Evolutionary conservation across 2,797 vertebrate genomes (phyloP), one percentile per base, ranked within the genome.

Genomic region (Macroramphosus scolopax): DNA sequence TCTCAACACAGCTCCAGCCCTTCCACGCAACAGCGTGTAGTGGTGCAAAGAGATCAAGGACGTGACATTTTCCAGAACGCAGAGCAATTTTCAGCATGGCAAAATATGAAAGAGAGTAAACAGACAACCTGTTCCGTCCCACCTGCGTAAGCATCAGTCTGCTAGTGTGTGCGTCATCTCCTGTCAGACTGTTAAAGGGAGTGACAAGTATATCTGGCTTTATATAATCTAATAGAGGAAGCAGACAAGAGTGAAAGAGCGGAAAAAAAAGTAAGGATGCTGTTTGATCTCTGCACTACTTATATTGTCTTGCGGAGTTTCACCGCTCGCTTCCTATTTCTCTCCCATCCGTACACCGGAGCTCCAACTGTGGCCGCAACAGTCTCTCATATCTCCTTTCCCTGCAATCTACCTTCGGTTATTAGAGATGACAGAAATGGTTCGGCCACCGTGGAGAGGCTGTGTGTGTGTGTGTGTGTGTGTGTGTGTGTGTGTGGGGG

Each of bases 31-130:
- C 68, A 71, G 58, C 66, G 69, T 67, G 76, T 75, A 25, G 67
- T 40, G 51, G 68, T 33, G 57, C 72, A 78, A 68, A 60, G 63
- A 78, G 68, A 87, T 86, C 76, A 86, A 87, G 84, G 79, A 74
- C 70, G 1, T 80, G 80, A 82, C 87, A 85, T 86, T 88, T 86
- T 77, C 28, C 14, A 1, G 67, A 67, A 72, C 46, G 14, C 8
- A 18, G 44, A 35, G 52, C 75, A 75, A 80, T 80, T 84, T 86
- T 61, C 61, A 5, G 70, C 68, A 2, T 46, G 47, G 35, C 43
- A 12, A 33, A 45, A 61, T 54, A 77, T 71, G 55, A 85, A 80
- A 85, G 66, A 34, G 44, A 45, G 55, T 62, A 64, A 80, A 75
- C 54, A 68, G 51, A 73, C 74, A 47, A 78, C 58, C 61, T 76